Percentiles rank a stretch among this genome's conserved stretches.
phyloP scores from a whole-genome alignment of 2,113 vertebrate genomes.

The Cinclus mexicanus region DNA sequence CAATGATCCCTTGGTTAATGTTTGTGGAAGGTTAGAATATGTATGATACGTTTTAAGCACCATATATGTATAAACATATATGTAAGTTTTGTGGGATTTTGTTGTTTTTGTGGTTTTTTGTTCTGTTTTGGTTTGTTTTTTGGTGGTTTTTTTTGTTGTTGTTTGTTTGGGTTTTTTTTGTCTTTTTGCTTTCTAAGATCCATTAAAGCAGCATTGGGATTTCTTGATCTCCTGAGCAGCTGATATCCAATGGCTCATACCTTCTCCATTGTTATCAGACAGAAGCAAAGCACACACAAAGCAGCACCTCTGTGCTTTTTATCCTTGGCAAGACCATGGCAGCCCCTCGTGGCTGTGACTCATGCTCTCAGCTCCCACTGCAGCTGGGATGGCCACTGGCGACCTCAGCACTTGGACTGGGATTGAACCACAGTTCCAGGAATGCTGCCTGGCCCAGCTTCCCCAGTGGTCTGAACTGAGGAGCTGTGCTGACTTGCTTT shows the following conservation, averaged over 20 bases:
- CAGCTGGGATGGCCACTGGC: background rate
- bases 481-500: background rate
- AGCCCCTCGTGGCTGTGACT: constrained; percentile 16
- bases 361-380: background rate
- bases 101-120: too few relatives aligned
- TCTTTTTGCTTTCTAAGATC: background rate
- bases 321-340: background rate
- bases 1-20: background rate
- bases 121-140: too few relatives aligned
- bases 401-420: background rate
- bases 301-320: background rate
- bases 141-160: background rate
- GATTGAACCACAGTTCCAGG: background rate
- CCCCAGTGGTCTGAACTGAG: background rate
- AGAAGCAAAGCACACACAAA: background rate
- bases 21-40: background rate
- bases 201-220: background rate
- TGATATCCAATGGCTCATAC: background rate
- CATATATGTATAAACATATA: background rate
- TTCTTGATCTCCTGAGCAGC: background rate
- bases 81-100: background rate
- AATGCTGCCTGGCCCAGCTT: background rate
- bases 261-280: background rate
- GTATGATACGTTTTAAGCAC: background rate
- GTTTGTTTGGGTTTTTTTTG: too few relatives aligned